Evolutionary conservation across 2,888 invertebrate genomes (phyloP).

Genomic region (Cetonia aurata): DNA sequence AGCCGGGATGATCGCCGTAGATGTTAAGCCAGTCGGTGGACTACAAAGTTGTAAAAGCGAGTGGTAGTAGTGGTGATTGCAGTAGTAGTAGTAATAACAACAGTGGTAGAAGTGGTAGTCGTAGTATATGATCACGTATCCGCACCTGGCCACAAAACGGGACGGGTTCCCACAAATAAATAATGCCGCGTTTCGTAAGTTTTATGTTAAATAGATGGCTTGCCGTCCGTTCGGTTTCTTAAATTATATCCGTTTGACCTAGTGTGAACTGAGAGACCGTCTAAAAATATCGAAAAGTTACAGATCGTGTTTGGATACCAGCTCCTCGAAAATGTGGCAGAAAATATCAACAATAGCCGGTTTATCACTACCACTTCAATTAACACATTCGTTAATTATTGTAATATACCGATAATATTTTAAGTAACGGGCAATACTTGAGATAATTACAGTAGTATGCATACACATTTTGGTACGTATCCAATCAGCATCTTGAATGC

Average conservation of each 20-base stretch:
- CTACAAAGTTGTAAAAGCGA: constrained; percentile 22
- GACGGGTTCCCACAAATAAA: constrained; percentile 39
- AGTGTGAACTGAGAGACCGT: constrained; percentile 32
- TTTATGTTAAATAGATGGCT: constrained; percentile 37
- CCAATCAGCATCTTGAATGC: no score
- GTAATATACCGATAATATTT: no score
- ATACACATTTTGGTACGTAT: no score
- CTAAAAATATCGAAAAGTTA: constrained; percentile 34
- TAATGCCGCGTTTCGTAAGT: constrained; percentile 38
- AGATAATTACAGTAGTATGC: no score
- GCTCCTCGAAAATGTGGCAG: constrained; percentile 8
- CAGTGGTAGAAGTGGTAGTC: constrained; percentile 11
- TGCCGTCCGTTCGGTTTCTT: constrained; percentile 37
- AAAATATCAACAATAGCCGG: not conserved
- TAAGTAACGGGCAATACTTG: no score
- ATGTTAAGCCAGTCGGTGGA: not conserved
- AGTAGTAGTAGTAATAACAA: constrained; percentile 14
- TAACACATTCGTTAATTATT: no score
- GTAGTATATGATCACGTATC: constrained; percentile 35
- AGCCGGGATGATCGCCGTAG: not conserved
- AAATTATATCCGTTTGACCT: constrained; percentile 40
- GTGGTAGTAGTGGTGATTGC: not conserved
- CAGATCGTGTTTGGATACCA: constrained; percentile 23
- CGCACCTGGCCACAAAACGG: constrained; percentile 34
- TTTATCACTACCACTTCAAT: no score